Percentiles rank a stretch among this genome's conserved stretches.
Evolutionary conservation across 2,888 invertebrate genomes (phyloP).

Genomic region (Nezara viridula): DNA sequence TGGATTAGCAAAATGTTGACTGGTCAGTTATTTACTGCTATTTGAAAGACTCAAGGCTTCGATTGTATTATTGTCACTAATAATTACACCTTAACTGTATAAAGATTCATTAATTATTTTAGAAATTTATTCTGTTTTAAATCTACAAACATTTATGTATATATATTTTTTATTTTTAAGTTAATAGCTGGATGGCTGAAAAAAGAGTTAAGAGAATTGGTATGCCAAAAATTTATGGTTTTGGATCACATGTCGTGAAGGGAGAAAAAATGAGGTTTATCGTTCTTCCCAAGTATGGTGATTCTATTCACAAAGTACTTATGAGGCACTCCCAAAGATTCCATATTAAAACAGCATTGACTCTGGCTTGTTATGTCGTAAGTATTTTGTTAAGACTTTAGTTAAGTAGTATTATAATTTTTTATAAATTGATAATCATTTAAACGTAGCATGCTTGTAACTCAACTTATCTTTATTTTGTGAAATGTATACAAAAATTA

Average conservation of each 20-base stretch:
- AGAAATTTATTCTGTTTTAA: neutral
- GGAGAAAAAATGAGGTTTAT: conserved; percentile 89
- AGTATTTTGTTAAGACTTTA: conserved; percentile 60
- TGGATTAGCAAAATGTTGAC: too few species aligned
- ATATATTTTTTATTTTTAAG: conserved; percentile 70
- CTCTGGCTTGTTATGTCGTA: conserved; percentile 66
- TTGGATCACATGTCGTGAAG: conserved; percentile 86
- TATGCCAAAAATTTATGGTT: conserved; percentile 90
- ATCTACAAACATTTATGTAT: neutral
- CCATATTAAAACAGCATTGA: conserved; percentile 74
- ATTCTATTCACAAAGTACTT: conserved; percentile 88
- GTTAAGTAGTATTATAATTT: neutral
- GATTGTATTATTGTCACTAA: too few species aligned
- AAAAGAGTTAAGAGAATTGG: conserved; percentile 79
- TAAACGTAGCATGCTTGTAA: neutral
- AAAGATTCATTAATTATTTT: too few species aligned
- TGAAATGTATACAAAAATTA: too few species aligned
- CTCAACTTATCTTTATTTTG: neutral
- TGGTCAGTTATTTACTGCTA: too few species aligned
- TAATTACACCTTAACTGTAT: too few species aligned
- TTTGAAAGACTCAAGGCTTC: too few species aligned
- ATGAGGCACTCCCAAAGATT: conserved; percentile 77
- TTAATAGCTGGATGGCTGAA: conserved; percentile 78
- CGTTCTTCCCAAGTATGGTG: conserved; percentile 91
- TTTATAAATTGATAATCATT: neutral